These are phyloP conservation scores for Drosophila bipectinata DNA, from an alignment of 1,140 invertebrate genomes.

Conservation along the genomic window DNA sequence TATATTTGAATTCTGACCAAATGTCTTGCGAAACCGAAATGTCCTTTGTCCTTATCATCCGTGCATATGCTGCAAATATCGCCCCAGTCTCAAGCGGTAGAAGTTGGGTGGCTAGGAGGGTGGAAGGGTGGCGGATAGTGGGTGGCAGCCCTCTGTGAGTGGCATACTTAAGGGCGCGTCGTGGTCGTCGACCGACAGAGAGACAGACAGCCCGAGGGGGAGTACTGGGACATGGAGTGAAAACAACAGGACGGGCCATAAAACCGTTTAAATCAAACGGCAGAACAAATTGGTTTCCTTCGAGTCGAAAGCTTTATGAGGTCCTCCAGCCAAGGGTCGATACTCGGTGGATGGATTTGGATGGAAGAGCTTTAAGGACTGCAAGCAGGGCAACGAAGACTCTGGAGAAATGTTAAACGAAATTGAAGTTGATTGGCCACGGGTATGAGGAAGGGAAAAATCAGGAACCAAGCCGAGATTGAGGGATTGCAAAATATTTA, in stretches of 20 bases:
- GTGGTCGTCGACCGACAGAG: slow-evolving; percentile 36
- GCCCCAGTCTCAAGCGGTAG: slow-evolving; percentile 42
- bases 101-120: slow-evolving; percentile 16
- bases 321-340: slow-evolving; percentile 59
- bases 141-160: slow-evolving; percentile 48
- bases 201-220: slow-evolving; percentile 11
- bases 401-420: slow-evolving; percentile 26
- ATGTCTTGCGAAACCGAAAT: slow-evolving; percentile 73
- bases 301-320: slow-evolving; percentile 78
- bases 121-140: slow-evolving; percentile 20
- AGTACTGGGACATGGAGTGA: slow-evolving; percentile 55
- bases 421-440: slow-evolving; percentile 51
- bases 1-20: slow-evolving; percentile 81
- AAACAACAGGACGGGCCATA: slow-evolving; percentile 79
- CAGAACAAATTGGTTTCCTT: slow-evolving; percentile 83
- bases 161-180: slow-evolving; percentile 81
- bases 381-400: not conserved
- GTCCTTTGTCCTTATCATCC: slow-evolving; percentile 56
- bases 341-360: slow-evolving; percentile 30
- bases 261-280: slow-evolving; percentile 82
- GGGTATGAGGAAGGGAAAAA: slow-evolving; percentile 27
- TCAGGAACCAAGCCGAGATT: slow-evolving; percentile 24
- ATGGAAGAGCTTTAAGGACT: slow-evolving; percentile 26
- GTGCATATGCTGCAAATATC: slow-evolving; percentile 79
- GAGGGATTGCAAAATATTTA: slow-evolving; percentile 36